A percentile compares a stretch with the other conserved stretches of the same genome.
Evolutionary conservation across 1,140 invertebrate species (phyloP).

Genomic region (Whitmania pigra): DNA sequence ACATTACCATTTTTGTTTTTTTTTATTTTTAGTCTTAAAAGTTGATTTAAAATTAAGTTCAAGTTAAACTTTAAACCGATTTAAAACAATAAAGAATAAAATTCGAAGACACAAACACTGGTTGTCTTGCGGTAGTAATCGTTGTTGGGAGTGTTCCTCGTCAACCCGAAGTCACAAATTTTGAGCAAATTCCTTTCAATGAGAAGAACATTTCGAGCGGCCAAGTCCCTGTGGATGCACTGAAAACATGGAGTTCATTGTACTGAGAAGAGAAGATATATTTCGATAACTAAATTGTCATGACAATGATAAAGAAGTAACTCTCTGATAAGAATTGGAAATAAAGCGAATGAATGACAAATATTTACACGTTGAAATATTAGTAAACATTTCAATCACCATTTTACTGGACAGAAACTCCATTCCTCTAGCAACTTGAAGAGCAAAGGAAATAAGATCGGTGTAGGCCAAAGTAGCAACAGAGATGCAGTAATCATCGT

Average conservation of each 20-base stretch:
- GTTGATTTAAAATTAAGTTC: too few relatives aligned
- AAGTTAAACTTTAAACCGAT: too few relatives aligned
- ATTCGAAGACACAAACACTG: constrained; percentile 53
- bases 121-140: constrained; percentile 95
- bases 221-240: constrained; percentile 89
- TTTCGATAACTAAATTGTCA: too few relatives aligned
- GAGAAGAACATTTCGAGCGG: constrained; percentile 90
- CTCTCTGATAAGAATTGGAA: too few relatives aligned
- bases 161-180: constrained; percentile 94
- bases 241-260: constrained; percentile 39
- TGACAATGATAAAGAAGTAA: too few relatives aligned
- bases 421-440: constrained; percentile 84
- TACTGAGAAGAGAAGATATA: too few relatives aligned
- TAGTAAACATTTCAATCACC: constrained; percentile 46
- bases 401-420: constrained; percentile 83
- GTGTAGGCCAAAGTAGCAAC: background rate
- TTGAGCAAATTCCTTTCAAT: constrained; percentile 72
- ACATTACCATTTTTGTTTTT: too few relatives aligned
- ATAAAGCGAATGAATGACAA: background rate
- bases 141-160: constrained; percentile 78
- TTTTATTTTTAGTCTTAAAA: too few relatives aligned
- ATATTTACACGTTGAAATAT: background rate
- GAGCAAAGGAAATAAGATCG: background rate
- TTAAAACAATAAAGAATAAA: too few relatives aligned
- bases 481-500: background rate